A percentile compares a stretch with the other conserved stretches of the same genome.
Conservation (phyloP, 2,888 invertebrate genomes). For the Trichacis sp. region DNA sequence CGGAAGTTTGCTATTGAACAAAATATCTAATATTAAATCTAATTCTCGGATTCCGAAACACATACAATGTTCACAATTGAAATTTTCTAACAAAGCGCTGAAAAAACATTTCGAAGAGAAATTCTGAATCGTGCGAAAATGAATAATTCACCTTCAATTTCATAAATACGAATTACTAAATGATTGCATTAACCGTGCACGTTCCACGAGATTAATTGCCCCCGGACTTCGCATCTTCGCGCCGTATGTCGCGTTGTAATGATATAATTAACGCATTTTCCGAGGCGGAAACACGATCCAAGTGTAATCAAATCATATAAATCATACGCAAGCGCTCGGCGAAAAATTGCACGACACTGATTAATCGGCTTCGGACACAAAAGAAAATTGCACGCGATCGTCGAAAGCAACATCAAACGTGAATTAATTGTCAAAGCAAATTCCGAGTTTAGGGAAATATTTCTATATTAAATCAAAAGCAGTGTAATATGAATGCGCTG, state of each 20-base stretch:
- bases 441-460: not conserved
- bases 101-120: not conserved
- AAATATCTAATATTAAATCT: no score
- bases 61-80: no score
- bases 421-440: not conserved
- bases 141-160: not conserved
- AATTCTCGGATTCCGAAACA: no score
- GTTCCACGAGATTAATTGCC: slow-evolving; percentile 57
- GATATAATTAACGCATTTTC: slow-evolving; percentile 20
- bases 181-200: slow-evolving; percentile 58
- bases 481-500: no score
- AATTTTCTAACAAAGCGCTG: no score
- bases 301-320: slow-evolving; percentile 7
- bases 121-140: no score
- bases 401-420: not conserved
- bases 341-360: not conserved
- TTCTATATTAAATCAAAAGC: no score
- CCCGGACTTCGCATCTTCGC: slow-evolving; percentile 38
- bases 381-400: not conserved
- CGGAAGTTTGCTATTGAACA: no score
- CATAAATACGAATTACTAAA: slow-evolving; percentile 54
- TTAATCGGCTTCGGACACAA: not conserved
- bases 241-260: slow-evolving; percentile 33
- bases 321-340: not conserved
- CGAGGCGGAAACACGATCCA: slow-evolving; percentile 3